Evolutionary conservation across 2,113 vertebrate genomes (phyloP), one percentile per base, ranked within the genome.

Genomic region (Puma concolor): DNA sequence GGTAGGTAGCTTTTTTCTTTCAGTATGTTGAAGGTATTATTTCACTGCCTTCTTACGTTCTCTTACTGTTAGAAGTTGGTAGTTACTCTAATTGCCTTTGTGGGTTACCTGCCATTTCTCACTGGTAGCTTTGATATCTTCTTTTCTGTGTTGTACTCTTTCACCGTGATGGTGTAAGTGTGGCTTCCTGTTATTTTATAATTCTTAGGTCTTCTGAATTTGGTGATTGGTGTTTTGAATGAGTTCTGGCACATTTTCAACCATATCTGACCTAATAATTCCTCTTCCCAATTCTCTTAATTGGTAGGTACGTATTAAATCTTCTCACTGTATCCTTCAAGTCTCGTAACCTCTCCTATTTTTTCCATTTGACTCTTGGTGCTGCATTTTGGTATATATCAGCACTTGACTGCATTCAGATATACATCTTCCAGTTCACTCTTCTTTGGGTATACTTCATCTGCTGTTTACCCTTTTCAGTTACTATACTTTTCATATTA

Each of bases 1-100:
- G 33, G 60, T 52, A 95, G 94, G 54, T 66, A 48, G 76, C 77
- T 94, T 48, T 41, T 94, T 96, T 79, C 44, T 94, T 72, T 96
- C 25, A 90, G 33, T 19, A 63, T 95, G 96, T 92, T 82, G 31
- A 95, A 77, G 60, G 8, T 96, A 5, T 16, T 13, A 21, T 74
- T 89, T 48, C 7, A 48, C 23, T 36, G 57, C 33, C 44, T 64
- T 48, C 15, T 44, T 67, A 27, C 1, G 33, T 84, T 31, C 48
- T 67, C 86, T 54, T 69, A 17, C 41, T 82, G 15, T 84, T 86
- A 95, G 76, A 91, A 86, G 67, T 91, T 87, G 93, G 23, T 87
- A 67, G 41, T 95, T 71, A 57, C 14, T 41, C 29, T 54, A 6
- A 27, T 76, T 83, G 54, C 27, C 31, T 89, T 80, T 96, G 33